Conservation (phyloP, 1,140 invertebrate species). For the Neodiprion lecontei region DNA sequence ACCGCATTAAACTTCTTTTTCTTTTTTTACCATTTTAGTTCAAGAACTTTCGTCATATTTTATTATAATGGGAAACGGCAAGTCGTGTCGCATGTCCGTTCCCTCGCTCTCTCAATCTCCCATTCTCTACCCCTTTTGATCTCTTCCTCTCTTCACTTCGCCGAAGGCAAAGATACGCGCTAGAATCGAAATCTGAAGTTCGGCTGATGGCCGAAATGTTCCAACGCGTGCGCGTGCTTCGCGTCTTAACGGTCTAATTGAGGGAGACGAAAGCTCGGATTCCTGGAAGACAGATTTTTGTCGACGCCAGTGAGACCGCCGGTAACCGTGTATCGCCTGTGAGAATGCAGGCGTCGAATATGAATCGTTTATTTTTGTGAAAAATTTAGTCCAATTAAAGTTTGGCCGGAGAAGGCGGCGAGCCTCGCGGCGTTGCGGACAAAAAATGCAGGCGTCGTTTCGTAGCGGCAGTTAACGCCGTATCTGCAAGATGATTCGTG, state of each 20-base stretch:
- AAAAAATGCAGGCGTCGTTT: neutral
- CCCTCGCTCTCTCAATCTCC: neutral
- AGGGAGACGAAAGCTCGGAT: neutral
- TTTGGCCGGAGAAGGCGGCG: neutral
- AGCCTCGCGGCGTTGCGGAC: neutral
- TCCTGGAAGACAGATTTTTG: neutral
- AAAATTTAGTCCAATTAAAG: neutral
- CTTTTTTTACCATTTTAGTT: no score
- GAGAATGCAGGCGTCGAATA: neutral
- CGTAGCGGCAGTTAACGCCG: neutral
- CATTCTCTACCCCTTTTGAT: neutral
- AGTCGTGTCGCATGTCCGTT: no score
- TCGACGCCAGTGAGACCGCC: neutral
- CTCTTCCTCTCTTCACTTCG: neutral
- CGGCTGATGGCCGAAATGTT: neutral
- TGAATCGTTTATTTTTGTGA: neutral
- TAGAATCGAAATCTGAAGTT: conserved; percentile 5
- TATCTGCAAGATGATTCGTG: neutral
- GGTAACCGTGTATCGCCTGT: neutral
- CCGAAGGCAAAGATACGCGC: neutral
- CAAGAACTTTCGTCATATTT: neutral
- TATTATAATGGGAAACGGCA: neutral
- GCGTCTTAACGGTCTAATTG: conserved; percentile 2
- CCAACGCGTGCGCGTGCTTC: neutral
- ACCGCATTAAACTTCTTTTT: no score